These are phyloP conservation scores for Melanargia galathea DNA, from an alignment of 2,888 invertebrate species.

Conservation along the genomic window DNA sequence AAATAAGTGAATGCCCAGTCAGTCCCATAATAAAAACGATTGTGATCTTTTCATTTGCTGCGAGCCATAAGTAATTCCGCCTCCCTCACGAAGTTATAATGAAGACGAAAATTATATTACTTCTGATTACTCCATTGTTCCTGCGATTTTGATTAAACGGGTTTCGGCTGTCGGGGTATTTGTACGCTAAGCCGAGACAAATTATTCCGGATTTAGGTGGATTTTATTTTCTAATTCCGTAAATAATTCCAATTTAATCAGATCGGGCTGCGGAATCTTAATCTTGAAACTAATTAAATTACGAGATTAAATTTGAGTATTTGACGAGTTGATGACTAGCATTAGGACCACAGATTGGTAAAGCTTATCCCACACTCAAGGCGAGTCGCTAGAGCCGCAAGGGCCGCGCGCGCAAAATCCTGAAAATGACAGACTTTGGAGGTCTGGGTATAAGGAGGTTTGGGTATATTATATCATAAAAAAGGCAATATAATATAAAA, in stretches of 20 bases:
- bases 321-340: too few relatives aligned
- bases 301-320: conserved; percentile 1
- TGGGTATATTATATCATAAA: too few relatives aligned
- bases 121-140: conserved; percentile 74
- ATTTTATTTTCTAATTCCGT: conserved; percentile 44
- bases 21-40: conserved; percentile 64
- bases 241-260: conserved; percentile 25
- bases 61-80: conserved; percentile 66
- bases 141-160: conserved; percentile 66
- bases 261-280: conserved; percentile 17
- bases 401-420: too few relatives aligned
- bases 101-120: conserved; percentile 73
- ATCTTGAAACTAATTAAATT: conserved; percentile 22
- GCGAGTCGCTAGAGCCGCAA: too few relatives aligned
- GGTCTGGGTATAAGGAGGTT: too few relatives aligned
- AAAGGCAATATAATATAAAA: too few relatives aligned
- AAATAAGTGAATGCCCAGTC: conserved; percentile 55
- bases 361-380: too few relatives aligned
- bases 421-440: too few relatives aligned
- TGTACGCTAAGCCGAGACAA: conserved; percentile 55
- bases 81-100: conserved; percentile 66
- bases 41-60: conserved; percentile 78
- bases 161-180: conserved; percentile 53
- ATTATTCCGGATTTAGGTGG: conserved; percentile 58
- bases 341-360: too few relatives aligned